Percentiles rank a stretch among this genome's conserved stretches.
phyloP scores from a whole-genome alignment of 2,113 vertebrate species.

The Eonycteris spelaea region DNA sequence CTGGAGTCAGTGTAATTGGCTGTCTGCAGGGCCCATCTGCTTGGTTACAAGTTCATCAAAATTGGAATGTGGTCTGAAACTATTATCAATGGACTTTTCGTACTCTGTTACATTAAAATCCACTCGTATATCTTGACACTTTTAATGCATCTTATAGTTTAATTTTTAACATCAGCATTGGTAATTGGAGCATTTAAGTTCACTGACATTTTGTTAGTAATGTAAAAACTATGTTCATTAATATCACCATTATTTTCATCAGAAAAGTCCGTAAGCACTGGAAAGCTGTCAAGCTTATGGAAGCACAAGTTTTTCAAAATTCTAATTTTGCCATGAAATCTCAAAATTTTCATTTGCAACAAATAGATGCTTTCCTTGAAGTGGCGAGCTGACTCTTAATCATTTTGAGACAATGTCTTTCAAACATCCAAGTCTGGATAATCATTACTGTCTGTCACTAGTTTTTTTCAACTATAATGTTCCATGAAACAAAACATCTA shows the following conservation, averaged over 20 bases:
- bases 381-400: background rate
- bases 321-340: constrained; percentile 13
- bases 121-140: background rate
- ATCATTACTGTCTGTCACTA: background rate
- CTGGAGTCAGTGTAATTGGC: background rate
- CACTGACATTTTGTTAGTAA: background rate
- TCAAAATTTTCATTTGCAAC: background rate
- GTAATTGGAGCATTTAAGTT: background rate
- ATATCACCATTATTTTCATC: background rate
- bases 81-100: background rate
- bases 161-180: background rate
- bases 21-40: background rate
- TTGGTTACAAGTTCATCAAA: background rate
- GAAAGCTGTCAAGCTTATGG: background rate
- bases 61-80: background rate
- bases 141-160: background rate
- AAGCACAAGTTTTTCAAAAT: background rate
- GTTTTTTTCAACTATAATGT: background rate
- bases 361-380: background rate
- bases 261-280: background rate
- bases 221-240: background rate
- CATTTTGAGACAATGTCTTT: background rate
- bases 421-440: background rate
- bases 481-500: background rate
- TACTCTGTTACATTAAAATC: background rate